These are phyloP conservation scores for Epinephelus lanceolatus DNA, from an alignment of 2,113 vertebrate species.

Conservation along the genomic window DNA sequence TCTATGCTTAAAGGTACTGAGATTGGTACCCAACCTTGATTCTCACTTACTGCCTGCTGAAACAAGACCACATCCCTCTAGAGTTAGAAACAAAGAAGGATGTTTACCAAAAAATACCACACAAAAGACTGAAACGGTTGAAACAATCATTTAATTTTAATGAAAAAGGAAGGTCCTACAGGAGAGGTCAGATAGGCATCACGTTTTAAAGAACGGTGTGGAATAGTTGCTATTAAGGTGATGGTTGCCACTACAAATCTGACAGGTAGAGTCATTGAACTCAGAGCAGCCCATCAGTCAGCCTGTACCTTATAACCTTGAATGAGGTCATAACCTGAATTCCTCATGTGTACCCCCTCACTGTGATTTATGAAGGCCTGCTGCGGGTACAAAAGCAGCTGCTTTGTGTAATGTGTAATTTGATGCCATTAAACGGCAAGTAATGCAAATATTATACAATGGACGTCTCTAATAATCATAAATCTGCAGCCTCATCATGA, in stretches of 20 bases:
- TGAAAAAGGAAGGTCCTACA: neutral
- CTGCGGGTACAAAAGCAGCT: slow-evolving; percentile 60
- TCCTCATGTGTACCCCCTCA: slow-evolving; percentile 53
- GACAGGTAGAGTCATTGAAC: slow-evolving; percentile 58
- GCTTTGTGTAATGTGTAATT: slow-evolving; percentile 59
- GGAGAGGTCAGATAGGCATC: slow-evolving; percentile 3
- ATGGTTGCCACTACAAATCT: slow-evolving; percentile 48
- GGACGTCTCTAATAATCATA: slow-evolving; percentile 36
- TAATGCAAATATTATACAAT: slow-evolving; percentile 78
- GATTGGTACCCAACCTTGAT: neutral
- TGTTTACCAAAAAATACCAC: slow-evolving; percentile 25
- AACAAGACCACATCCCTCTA: slow-evolving; percentile 35
- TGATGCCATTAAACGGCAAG: slow-evolving; percentile 62
- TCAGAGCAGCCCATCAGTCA: slow-evolving; percentile 70
- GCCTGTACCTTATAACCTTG: slow-evolving; percentile 70
- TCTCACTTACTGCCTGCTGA: slow-evolving; percentile 60
- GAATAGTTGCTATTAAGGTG: slow-evolving; percentile 42
- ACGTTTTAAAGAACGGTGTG: slow-evolving; percentile 8
- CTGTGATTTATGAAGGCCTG: slow-evolving; percentile 71
- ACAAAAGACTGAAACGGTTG: neutral
- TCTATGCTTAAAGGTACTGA: no score
- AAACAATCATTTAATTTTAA: slow-evolving; percentile 25
- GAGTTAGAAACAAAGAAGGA: slow-evolving; percentile 21
- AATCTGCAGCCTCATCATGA: slow-evolving; percentile 58
- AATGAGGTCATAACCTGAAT: slow-evolving; percentile 73